phyloP scores from a whole-genome alignment of 1,140 invertebrate species.

The Arion vulgaris region DNA sequence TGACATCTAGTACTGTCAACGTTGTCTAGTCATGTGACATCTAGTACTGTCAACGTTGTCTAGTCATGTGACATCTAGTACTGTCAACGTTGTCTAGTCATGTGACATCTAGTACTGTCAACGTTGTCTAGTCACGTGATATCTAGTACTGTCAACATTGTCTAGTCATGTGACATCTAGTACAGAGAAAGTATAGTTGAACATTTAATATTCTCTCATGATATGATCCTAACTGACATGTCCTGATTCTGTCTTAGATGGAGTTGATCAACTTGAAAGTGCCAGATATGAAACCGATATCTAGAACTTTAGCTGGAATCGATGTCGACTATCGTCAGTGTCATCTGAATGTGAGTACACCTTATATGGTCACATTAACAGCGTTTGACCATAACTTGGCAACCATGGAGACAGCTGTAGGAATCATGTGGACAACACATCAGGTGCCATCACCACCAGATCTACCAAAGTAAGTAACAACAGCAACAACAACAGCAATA shows the following conservation, averaged over 20 bases:
- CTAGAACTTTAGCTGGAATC: background rate
- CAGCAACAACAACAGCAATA: background rate
- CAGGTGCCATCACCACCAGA: background rate
- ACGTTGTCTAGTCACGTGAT: too few species aligned
- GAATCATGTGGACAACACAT: conserved; percentile 21
- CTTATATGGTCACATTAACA: conserved; percentile 7
- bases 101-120: too few species aligned
- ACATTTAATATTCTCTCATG: too few species aligned
- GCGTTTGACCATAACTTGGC: background rate
- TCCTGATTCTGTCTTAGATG: background rate
- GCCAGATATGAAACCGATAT: background rate
- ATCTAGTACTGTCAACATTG: too few species aligned
- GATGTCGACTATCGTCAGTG: background rate
- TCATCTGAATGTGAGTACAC: background rate
- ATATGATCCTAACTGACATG: too few species aligned
- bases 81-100: too few species aligned
- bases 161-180: too few species aligned
- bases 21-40: too few species aligned
- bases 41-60: too few species aligned
- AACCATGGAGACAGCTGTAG: background rate
- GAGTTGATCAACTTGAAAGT: background rate
- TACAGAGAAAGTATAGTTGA: too few species aligned
- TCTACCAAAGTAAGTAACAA: background rate
- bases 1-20: too few species aligned
- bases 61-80: too few species aligned